Evolutionary conservation across 2,888 invertebrate species (phyloP), one percentile per base, ranked within the genome.

Genomic region (Rhagium mordax): DNA sequence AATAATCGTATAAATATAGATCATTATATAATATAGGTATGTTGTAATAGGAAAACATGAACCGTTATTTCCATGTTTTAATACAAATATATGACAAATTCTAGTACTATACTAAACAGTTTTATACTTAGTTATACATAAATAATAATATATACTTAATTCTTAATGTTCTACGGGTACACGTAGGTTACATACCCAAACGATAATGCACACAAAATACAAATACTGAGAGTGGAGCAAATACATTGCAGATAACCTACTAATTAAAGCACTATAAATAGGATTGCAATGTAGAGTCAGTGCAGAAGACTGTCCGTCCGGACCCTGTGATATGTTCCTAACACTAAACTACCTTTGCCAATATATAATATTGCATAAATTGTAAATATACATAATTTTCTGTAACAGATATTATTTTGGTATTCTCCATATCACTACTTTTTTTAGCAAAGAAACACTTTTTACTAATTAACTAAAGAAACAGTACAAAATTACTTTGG

Each of bases 401-500:
- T 71, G 69, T 74, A 79, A 82, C 82, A 83, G 80, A 83, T 78
- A 82, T 80, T 76, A 77, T 83, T 84, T 84, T 85, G 84, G 85
- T 85, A 85, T 86, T 84, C 79, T 83, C 81, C 81, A 82, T 81
- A 83, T 82, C 83, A 82, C 81, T 81, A 79, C 78, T 75, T 71
- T 69, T 79, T 79, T 79, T 76, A 78, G 76, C 70, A 76, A 80
- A 75, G 74, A 71, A 66, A 74, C 57, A 49, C 70, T 78, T 67
- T 66, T 71, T 70, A 66, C 64, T 71, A 76, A 70, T 69, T 59
- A 75, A 77, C 77, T 78, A 79, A 78, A 78, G 80, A 78, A 81
- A 84, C 82, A 85, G 85, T 85, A 86, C 84, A 86, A 86, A 86
- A 84, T 87, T 86, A 87, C 87, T 88, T 88, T 88, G 88, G 88